Percentiles rank a stretch among this genome's conserved stretches.
Evolutionary conservation across 2,888 invertebrate genomes (phyloP).

Genomic region (Amaurobius ferox): DNA sequence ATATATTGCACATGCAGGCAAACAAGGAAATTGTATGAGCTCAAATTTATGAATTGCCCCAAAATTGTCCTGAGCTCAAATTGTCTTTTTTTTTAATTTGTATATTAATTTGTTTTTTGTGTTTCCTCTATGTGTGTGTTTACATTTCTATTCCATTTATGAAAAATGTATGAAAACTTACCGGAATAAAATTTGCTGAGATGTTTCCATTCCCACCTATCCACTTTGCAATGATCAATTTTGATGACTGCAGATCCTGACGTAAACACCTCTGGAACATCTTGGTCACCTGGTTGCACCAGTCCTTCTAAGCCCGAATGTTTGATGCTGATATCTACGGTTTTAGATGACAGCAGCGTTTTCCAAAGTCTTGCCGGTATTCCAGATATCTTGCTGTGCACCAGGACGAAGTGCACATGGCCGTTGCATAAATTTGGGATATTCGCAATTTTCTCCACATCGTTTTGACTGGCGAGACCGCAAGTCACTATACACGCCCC

Average conservation of each 20-base stretch:
- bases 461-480: conserved; percentile 7
- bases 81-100: no score
- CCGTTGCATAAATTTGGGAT: conserved; percentile 58
- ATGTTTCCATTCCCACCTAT: conserved; percentile 45
- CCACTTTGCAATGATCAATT: conserved; percentile 43
- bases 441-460: conserved; percentile 21
- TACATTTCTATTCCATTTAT: no score
- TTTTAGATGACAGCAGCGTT: conserved; percentile 42
- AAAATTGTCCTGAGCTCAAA: no score
- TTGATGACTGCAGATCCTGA: conserved; percentile 54
- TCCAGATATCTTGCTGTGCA: conserved; percentile 40
- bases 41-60: no score
- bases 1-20: no score
- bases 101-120: no score
- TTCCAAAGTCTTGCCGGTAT: conserved; percentile 55
- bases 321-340: conserved; percentile 56
- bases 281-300: conserved; percentile 11
- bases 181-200: conserved; percentile 45
- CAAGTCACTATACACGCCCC: conserved; percentile 57
- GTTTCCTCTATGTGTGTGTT: no score
- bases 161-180: conserved; percentile 12
- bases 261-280: conserved; percentile 24
- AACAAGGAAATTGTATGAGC: no score
- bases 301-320: conserved; percentile 28
- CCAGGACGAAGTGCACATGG: conserved; percentile 48